Evolutionary conservation across 2,113 vertebrate species (phyloP).

Genomic region (Hippocampus zosterae): DNA sequence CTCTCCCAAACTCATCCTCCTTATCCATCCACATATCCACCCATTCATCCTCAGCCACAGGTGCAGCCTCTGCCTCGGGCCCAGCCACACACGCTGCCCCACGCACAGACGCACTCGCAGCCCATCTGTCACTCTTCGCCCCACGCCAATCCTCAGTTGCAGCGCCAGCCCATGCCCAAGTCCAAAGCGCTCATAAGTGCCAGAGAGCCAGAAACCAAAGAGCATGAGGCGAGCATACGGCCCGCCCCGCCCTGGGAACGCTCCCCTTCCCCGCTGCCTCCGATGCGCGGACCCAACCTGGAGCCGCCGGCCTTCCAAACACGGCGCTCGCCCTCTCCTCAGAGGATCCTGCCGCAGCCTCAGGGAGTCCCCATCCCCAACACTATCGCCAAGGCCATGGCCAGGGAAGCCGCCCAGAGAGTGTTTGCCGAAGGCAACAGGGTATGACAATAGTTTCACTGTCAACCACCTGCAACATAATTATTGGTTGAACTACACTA

Average conservation of each 20-base stretch:
- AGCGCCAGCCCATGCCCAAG: constrained; percentile 74
- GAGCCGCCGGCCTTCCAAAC: constrained; percentile 78
- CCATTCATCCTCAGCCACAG: constrained; percentile 78
- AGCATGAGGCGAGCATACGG: constrained; percentile 72
- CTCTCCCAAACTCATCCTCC: constrained; percentile 58
- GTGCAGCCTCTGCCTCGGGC: constrained; percentile 62
- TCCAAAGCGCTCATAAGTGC: constrained; percentile 87
- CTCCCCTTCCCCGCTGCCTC: constrained; percentile 68
- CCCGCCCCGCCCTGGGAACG: constrained; percentile 83
- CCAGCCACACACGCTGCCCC: constrained; percentile 62
- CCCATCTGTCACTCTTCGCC: constrained; percentile 70
- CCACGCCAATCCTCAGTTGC: constrained; percentile 73
- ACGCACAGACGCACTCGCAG: constrained; percentile 55
- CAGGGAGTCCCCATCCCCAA: constrained; percentile 87
- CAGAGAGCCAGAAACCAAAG: constrained; percentile 92
- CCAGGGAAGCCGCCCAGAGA: constrained; percentile 89
- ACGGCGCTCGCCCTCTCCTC: constrained; percentile 86
- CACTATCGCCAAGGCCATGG: constrained; percentile 94
- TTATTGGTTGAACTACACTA: background rate
- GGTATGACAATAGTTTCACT: constrained; percentile 65
- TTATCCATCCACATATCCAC: constrained; percentile 70
- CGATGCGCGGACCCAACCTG: constrained; percentile 71
- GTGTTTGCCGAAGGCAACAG: constrained; percentile 82
- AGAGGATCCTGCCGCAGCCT: constrained; percentile 93
- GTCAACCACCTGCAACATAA: background rate